Conservation (phyloP, 2,888 invertebrate species). For the Lepidochrysops patricia region DNA sequence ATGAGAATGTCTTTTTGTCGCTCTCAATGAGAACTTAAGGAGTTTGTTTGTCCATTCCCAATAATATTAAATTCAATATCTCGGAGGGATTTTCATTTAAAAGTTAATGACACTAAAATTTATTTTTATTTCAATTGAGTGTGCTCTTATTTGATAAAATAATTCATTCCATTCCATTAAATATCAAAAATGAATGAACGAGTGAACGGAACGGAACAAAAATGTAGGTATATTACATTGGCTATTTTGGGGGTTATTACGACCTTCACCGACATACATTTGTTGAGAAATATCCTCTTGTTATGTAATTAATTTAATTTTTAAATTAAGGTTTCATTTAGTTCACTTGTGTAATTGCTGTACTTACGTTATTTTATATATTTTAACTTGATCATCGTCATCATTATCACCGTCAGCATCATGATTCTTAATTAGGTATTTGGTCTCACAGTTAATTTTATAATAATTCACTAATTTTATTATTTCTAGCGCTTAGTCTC, state of each 20-base stretch:
- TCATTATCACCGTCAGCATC: neutral
- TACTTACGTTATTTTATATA: neutral
- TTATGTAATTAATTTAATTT: slow-evolving; percentile 9
- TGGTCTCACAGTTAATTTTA: too few relatives aligned
- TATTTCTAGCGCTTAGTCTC: too few relatives aligned
- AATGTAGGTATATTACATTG: slow-evolving; percentile 6
- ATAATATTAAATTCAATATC: too few relatives aligned
- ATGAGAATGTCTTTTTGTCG: too few relatives aligned
- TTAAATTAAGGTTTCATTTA: slow-evolving; percentile 5
- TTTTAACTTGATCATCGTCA: neutral
- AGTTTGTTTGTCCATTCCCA: too few relatives aligned
- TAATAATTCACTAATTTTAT: too few relatives aligned
- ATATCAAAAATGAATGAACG: neutral
- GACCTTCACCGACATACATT: slow-evolving; percentile 30
- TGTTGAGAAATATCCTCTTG: slow-evolving; percentile 15
- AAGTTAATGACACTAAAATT: too few relatives aligned
- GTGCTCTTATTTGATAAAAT: too few relatives aligned
- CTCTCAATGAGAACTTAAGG: too few relatives aligned
- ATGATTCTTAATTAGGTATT: too few relatives aligned
- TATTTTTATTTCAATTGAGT: too few relatives aligned
- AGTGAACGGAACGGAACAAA: neutral
- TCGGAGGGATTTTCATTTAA: too few relatives aligned
- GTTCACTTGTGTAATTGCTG: neutral
- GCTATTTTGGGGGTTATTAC: slow-evolving; percentile 12
- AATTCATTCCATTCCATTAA: neutral